Percentiles rank a stretch among this genome's conserved stretches.
These are phyloP conservation scores for Corydoras sp. DNA, from an alignment of 2,113 vertebrate species.

Conservation along the genomic window DNA sequence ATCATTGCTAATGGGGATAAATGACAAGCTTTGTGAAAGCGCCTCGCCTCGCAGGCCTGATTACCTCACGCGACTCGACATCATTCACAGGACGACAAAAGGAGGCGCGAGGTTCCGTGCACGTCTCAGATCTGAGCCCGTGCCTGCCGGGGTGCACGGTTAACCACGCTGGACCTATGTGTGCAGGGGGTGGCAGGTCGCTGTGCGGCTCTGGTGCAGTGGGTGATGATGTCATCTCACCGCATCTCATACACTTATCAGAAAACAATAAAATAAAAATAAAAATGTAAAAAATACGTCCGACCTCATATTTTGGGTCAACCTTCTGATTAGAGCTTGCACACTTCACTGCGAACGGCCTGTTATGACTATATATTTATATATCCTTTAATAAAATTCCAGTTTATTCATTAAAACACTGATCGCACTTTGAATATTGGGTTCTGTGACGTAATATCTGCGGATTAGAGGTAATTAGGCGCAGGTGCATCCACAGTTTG, in stretches of 20 bases:
- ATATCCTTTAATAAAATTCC: no score
- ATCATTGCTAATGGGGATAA: slow-evolving; percentile 59
- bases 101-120: slow-evolving; percentile 42
- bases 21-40: slow-evolving; percentile 56
- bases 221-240: slow-evolving; percentile 33
- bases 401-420: no score
- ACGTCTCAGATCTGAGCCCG: slow-evolving; percentile 45
- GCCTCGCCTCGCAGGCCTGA: slow-evolving; percentile 54
- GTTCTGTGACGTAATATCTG: no score
- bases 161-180: slow-evolving; percentile 41
- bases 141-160: slow-evolving; percentile 29
- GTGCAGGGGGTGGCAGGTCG: slow-evolving; percentile 37
- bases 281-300: no score
- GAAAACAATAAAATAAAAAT: neutral
- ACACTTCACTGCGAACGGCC: no score
- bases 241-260: slow-evolving; percentile 13
- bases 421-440: no score
- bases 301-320: no score
- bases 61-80: slow-evolving; percentile 59
- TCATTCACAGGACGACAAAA: slow-evolving; percentile 67
- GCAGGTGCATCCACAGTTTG: no score
- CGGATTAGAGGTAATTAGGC: no score
- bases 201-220: slow-evolving; percentile 40
- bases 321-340: no score
- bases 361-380: no score